These are phyloP conservation scores for Galendromus occidentalis DNA, from an alignment of 1,140 invertebrate species.

Conservation along the genomic window DNA sequence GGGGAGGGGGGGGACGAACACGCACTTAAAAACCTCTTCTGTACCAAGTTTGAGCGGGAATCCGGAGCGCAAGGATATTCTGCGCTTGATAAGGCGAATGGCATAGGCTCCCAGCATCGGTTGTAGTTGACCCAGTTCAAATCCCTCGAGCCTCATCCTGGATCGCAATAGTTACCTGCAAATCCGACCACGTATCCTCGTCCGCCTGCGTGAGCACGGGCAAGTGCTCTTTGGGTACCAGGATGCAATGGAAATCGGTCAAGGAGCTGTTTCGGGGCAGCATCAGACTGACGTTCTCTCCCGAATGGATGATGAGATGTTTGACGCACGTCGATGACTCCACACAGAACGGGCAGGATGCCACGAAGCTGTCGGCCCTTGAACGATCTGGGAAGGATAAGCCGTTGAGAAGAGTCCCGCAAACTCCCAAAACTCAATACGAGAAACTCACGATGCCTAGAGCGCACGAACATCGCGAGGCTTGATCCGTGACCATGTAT, in stretches of 20 bases:
- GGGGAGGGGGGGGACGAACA: background rate
- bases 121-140: background rate
- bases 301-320: conserved; percentile 63
- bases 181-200: conserved; percentile 79
- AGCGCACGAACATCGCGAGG: background rate
- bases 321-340: conserved; percentile 57
- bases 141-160: background rate
- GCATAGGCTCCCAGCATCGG: background rate
- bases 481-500: background rate
- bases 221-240: conserved; percentile 61
- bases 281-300: conserved; percentile 50
- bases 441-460: background rate
- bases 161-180: conserved; percentile 39
- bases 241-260: conserved; percentile 64
- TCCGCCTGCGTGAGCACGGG: conserved; percentile 55
- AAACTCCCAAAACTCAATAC: background rate
- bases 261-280: conserved; percentile 56
- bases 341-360: conserved; percentile 60
- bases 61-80: background rate
- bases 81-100: background rate
- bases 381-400: conserved; percentile 37
- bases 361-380: conserved; percentile 43
- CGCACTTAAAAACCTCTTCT: background rate
- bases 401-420: conserved; percentile 13
- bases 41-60: background rate